Evolutionary conservation across 2,797 vertebrate species (phyloP), one percentile per base, ranked within the genome.

Genomic region (Chelonia mydas): DNA sequence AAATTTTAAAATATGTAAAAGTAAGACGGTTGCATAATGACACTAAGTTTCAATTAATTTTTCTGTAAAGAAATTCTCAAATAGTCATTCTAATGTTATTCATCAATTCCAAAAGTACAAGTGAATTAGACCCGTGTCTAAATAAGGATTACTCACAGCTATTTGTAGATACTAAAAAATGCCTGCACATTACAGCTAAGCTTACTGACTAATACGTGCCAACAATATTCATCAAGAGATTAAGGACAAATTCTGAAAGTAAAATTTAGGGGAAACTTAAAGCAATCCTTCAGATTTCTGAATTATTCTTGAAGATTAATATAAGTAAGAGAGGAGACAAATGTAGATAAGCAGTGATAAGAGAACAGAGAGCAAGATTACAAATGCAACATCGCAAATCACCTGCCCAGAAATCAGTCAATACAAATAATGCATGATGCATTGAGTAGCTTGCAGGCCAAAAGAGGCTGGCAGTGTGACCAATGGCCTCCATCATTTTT

Each of bases 61-160:
- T 95, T 89, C 94, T 96, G 97, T 95, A 96, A 98, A 97, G 96
- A 95, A 92, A 95, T 97, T 96, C 81, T 93, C 41, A 95, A 89
- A 94, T 95, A 97, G 74, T 96, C 90, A 97, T 98, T 97, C 90
- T 96, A 96, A 97, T 95, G 47, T 83, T 94, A 90, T 97, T 98
- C 92, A 97, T 91, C 87, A 87, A 2, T 97, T 98, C 54, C n/a
- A 92, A 96, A 98, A 97, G 95, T 94, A 94, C 92, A 93, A 93
- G 50, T 81, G 96, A 93, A 97, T 92, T 97, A 97, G 86, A 97
- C 93, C 83, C 85, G 65, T 95, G 94, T 68, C 93, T 97, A 94
- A 97, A 94, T 94, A 90, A 95, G 93, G 87, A 96, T 98, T 98
- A 97, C 94, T 96, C 83, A 93, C 86, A 95, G 95, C 89, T 96